These are phyloP conservation scores for Drosophila anomelani DNA, from an alignment of 2,888 invertebrate species.

Conservation along the genomic window DNA sequence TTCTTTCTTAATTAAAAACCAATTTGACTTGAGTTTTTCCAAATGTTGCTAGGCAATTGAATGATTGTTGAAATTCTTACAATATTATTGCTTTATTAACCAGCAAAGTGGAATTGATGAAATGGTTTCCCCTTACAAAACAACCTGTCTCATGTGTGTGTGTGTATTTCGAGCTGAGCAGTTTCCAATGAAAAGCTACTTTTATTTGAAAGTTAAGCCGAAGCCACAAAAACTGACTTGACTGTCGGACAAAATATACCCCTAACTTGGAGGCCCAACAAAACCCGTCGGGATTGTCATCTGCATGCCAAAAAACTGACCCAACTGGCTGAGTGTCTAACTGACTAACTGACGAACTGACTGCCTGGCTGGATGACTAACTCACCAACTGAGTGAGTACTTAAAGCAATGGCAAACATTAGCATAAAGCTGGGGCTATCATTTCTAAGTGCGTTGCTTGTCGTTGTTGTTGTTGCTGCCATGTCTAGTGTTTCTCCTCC, in stretches of 20 bases:
- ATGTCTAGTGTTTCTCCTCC: constrained; percentile 61
- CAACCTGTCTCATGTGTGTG: constrained; percentile 8
- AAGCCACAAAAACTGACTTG: constrained; percentile 2
- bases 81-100: constrained; percentile 44
- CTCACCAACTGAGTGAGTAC: constrained; percentile 45
- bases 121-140: constrained; percentile 12
- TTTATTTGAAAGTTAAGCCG: constrained; percentile 37
- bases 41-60: constrained; percentile 21
- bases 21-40: neutral
- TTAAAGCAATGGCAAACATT: constrained; percentile 65
- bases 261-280: neutral
- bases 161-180: constrained; percentile 11
- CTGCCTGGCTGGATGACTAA: constrained; percentile 26
- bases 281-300: constrained; percentile 30
- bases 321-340: constrained; percentile 20
- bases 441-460: constrained; percentile 69
- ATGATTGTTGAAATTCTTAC: neutral
- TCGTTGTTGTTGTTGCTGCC: constrained; percentile 50
- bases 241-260: neutral
- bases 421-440: constrained; percentile 78
- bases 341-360: constrained; percentile 23
- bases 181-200: constrained; percentile 30
- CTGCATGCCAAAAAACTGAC: constrained; percentile 42
- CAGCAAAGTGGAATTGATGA: constrained; percentile 34
- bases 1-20: neutral